These are phyloP conservation scores for Turritopsis rubra DNA, from an alignment of 30 jellyfish, hydroid and myxozoan genomes.

Conservation along the genomic window DNA sequence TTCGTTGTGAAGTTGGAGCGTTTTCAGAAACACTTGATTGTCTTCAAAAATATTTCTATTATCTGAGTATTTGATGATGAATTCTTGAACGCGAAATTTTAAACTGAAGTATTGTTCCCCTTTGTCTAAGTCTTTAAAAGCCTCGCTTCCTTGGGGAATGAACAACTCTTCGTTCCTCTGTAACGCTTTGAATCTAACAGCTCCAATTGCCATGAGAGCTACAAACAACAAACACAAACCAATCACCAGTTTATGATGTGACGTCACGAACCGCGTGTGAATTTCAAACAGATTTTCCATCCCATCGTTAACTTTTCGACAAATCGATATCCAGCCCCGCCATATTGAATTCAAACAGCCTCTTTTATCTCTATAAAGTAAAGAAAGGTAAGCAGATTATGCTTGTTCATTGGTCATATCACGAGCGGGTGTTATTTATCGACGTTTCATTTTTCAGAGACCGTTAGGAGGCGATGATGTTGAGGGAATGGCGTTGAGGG, in stretches of 20 bases:
- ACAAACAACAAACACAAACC: background rate
- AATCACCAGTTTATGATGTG: slow-evolving; percentile 1
- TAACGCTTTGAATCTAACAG: slow-evolving; percentile 9
- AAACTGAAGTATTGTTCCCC: background rate
- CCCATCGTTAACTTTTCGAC: slow-evolving; percentile 11
- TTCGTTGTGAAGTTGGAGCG: slow-evolving; percentile 16
- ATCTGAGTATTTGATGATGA: background rate
- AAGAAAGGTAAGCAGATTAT: background rate
- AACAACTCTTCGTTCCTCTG: slow-evolving; percentile 21
- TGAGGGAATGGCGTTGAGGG: too few relatives aligned
- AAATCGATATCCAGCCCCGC: slow-evolving; percentile 12
- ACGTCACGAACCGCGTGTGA: slow-evolving; percentile 23
- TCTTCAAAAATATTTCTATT: background rate
- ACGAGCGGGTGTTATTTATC: too few relatives aligned
- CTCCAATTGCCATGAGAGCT: slow-evolving; percentile 23
- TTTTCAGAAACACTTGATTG: background rate
- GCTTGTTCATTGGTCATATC: too few relatives aligned
- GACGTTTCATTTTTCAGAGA: too few relatives aligned
- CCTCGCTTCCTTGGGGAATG: slow-evolving; percentile 20
- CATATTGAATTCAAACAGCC: slow-evolving; percentile 19
- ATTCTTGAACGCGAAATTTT: slow-evolving; percentile 17
- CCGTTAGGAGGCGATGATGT: too few relatives aligned
- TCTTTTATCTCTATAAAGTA: background rate
- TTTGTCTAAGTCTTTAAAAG: slow-evolving; percentile 7
- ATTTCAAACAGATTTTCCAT: slow-evolving; percentile 14